Evolutionary conservation across 1,140 invertebrate genomes (phyloP), one percentile per base, ranked within the genome.

Genomic region (Drosophila busckii): DNA sequence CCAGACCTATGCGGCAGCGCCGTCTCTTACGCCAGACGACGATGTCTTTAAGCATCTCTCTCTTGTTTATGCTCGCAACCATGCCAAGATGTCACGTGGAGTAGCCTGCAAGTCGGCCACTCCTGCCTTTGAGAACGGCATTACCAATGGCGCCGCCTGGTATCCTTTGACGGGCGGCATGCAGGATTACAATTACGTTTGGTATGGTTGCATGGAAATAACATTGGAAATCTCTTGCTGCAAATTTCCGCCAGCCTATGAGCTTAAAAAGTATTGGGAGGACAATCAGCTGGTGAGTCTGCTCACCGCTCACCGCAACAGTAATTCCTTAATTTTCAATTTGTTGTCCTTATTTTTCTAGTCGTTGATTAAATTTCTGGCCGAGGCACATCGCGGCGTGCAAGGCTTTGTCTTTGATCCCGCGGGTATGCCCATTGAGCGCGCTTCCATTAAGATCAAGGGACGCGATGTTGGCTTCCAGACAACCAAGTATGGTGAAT

Each of bases 131-230:
- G 90, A 92, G 53, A 89, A 96, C 70, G 96, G 96, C 5, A 97
- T 97, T 56, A 97, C 95, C 7, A 97, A 97, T 78, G 96, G 96
- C 3, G 96, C 96, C 1, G 93, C 94, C 32, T 97, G 96, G 96
- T 97, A 97, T 88, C 94, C 95, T 0, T 88, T 97, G 1, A 95
- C 94, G 49, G 96, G 95, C 88, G 91, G 89, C 4, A 96, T 97
- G 95, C 97, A 99, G 89, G 98, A 99, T 87, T 99, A 96, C 88
- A 99, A 99, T 88, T 99, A 99, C 86, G 91, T 99, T 7, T 96
- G 95, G 92, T 97, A 96, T 76, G 98, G 97, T 34, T 98, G 97
- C 86, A 98, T 99, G 95, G 98, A 99, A 89, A 93, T 99, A 9
- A 99, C 98, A 0, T 88, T 99, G 23, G 98, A 99, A 88, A 91